Conservation (phyloP, 2,888 invertebrate genomes). For the Torymus tubicola region DNA sequence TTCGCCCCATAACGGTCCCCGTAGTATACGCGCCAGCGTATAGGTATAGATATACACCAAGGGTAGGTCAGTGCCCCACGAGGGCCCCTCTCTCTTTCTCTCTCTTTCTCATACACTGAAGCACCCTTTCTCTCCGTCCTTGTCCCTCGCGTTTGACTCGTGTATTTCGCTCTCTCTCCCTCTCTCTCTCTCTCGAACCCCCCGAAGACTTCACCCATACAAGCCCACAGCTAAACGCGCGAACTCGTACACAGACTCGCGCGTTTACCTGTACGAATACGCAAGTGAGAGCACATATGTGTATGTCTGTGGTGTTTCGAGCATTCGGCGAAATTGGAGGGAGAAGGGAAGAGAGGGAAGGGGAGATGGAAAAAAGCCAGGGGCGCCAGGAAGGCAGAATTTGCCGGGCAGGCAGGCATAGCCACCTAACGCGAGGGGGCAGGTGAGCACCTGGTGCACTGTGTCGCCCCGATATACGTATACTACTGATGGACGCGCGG, state of each 20-base stretch:
- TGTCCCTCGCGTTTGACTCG: neutral
- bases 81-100: slow-evolving; percentile 48
- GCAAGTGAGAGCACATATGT: neutral
- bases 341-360: slow-evolving; percentile 42
- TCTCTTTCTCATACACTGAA: neutral
- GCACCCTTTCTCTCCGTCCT: slow-evolving; percentile 57
- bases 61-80: slow-evolving; percentile 75
- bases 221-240: neutral
- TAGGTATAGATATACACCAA: slow-evolving; percentile 52
- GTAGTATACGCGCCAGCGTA: neutral
- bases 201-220: slow-evolving; percentile 12
- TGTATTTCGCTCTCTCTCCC: neutral
- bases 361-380: slow-evolving; percentile 58
- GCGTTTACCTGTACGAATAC: neutral
- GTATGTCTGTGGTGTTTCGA: neutral
- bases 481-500: slow-evolving; percentile 55
- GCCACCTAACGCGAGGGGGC: slow-evolving; percentile 72
- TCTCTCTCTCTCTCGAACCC: slow-evolving; percentile 26
- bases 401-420: slow-evolving; percentile 34
- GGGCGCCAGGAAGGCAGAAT: slow-evolving; percentile 61
- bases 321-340: slow-evolving; percentile 34
- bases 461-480: slow-evolving; percentile 28
- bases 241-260: slow-evolving; percentile 1
- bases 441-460: slow-evolving; percentile 74
- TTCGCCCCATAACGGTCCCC: slow-evolving; percentile 69